These are phyloP conservation scores for Tridacna crocea DNA, from an alignment of 2,888 invertebrate species.

Conservation along the genomic window DNA sequence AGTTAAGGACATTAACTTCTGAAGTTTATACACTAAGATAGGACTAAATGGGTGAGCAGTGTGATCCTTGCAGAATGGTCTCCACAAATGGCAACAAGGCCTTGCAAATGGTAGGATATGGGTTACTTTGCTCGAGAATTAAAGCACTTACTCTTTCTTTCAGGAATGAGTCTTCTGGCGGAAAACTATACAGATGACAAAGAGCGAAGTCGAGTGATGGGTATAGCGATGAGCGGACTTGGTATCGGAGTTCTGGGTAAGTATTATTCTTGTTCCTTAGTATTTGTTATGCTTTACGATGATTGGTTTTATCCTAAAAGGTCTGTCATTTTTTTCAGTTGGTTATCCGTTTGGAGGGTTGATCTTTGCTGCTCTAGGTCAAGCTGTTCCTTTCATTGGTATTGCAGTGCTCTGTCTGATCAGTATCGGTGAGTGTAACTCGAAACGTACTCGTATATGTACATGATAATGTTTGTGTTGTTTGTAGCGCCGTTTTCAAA, in stretches of 20 bases:
- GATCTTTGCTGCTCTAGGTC: constrained; percentile 90
- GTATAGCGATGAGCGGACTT: constrained; percentile 91
- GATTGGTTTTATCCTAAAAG: too few relatives aligned
- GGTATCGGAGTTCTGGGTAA: constrained; percentile 90
- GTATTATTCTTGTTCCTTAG: constrained; percentile 14
- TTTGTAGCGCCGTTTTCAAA: too few relatives aligned
- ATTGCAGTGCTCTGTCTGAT: constrained; percentile 87
- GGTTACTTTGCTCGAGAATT: too few relatives aligned
- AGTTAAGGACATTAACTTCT: too few relatives aligned
- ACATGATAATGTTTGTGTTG: too few relatives aligned
- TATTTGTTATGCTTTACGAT: too few relatives aligned
- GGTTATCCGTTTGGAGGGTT: constrained; percentile 93
- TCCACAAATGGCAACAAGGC: too few relatives aligned
- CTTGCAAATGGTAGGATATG: too few relatives aligned
- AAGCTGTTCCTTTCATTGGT: constrained; percentile 90
- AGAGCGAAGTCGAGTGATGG: constrained; percentile 90
- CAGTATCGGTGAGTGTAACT: constrained; percentile 83
- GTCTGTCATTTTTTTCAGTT: constrained; percentile 82
- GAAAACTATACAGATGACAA: constrained; percentile 86
- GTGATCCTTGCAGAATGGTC: too few relatives aligned
- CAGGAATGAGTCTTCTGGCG: constrained; percentile 92
- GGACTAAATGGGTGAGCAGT: too few relatives aligned
- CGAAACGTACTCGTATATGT: too few relatives aligned
- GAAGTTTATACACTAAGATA: too few relatives aligned
- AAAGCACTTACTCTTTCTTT: background rate